phyloP scores from a whole-genome alignment of 1,140 invertebrate species.

The Penaeus japonicus region DNA sequence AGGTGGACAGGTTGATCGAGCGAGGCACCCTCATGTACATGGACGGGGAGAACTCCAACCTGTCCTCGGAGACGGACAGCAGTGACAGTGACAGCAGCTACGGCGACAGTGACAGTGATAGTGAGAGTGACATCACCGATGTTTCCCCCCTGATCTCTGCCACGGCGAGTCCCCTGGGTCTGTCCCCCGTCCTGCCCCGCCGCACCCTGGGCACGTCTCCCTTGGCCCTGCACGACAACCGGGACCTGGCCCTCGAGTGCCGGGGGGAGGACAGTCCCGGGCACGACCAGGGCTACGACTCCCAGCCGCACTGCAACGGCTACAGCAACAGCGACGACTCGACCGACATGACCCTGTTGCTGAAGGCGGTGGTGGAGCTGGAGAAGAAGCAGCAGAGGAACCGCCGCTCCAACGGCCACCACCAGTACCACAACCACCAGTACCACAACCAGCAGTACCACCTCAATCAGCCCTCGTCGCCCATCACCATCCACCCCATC shows the following conservation, averaged over 20 bases:
- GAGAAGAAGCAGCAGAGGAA: slow-evolving; percentile 44
- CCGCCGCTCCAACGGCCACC: slow-evolving; percentile 1
- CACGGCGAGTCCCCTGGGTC: slow-evolving; percentile 54
- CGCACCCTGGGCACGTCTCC: slow-evolving; percentile 47
- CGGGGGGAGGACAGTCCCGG: not conserved
- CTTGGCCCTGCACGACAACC: slow-evolving; percentile 55
- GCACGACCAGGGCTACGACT: slow-evolving; percentile 21
- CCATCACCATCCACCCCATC: slow-evolving; percentile 51
- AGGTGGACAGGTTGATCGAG: slow-evolving; percentile 58
- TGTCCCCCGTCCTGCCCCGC: slow-evolving; percentile 53
- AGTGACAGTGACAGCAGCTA: slow-evolving; percentile 48
- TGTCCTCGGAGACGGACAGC: slow-evolving; percentile 53
- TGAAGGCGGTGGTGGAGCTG: slow-evolving; percentile 49
- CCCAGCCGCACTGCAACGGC: slow-evolving; percentile 23
- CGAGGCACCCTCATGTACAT: slow-evolving; percentile 53
- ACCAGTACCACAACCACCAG: slow-evolving; percentile 30
- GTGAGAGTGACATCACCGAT: slow-evolving; percentile 59
- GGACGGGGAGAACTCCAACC: slow-evolving; percentile 59
- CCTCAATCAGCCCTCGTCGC: not conserved
- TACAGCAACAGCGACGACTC: slow-evolving; percentile 35
- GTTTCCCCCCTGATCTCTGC: slow-evolving; percentile 57
- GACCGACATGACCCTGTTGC: slow-evolving; percentile 38
- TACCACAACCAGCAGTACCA: slow-evolving; percentile 35
- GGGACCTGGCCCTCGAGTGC: slow-evolving; percentile 32
- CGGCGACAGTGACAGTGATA: slow-evolving; percentile 47